Base-by-base conservation (phyloP, 2,113 vertebrate species). In the Addax nasomaculatus region DNA sequence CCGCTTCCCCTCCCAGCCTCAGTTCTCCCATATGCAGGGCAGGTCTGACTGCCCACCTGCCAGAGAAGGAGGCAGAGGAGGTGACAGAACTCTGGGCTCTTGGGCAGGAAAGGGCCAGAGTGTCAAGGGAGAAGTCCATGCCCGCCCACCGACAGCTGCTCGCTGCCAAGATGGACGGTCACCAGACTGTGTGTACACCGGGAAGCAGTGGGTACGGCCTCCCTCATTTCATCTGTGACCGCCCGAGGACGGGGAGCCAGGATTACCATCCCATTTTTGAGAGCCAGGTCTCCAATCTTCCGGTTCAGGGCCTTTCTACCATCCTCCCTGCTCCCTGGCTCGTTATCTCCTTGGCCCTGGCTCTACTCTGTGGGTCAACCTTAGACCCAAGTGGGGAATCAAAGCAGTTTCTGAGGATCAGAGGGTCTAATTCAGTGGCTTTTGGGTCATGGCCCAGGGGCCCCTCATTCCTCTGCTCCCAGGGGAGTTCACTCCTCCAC, bases 11-110 rank as follows among this genome's bases (percentile, higher is more conserved):
- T 25, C 49, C 43, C 30, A 6, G 29, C 8, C 62, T 39, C 81
- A 0, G 53, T 6, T 6, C 25, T 51, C 51, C 51, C 58, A 1
- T 1, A 14, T 3, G 27, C 2, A 0, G 1, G 5, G 64, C 43
- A 43, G 64, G 7, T 15, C 87, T 30, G 30, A n/a, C n/a, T 11
- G 64, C 25, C 76, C 62, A 13, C 45, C 2, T 2, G 11, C 30
- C 33, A 17, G 36, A 12, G 19, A 7, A 36, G 15, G 12, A 51
- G 21, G 55, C 1, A 23, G 81, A 23, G n/a, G 33, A 55, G 5
- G 45, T 5, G 3, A 16, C 30, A 16, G 45, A 30, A 33, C 25
- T 2, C 29, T 2, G 7, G 64, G 29, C 25, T 53, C 33, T 8
- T 3, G 30, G 43, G 29, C 15, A 30, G 21, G 58, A 47, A 45